phyloP scores from a whole-genome alignment of 2,797 vertebrate species.

The Chiloscyllium punctatum region DNA sequence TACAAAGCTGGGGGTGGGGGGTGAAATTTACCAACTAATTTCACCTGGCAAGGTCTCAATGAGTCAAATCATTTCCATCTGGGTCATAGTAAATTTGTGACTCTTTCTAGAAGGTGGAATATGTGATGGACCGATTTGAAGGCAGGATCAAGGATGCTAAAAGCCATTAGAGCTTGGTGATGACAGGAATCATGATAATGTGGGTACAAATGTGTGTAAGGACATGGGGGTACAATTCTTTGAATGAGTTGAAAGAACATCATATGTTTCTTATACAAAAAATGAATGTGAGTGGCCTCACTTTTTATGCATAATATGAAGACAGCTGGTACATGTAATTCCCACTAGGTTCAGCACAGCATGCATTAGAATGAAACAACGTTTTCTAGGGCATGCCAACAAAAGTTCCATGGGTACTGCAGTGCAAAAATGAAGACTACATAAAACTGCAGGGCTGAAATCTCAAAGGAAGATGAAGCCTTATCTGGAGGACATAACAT shows the following conservation, averaged over 20 bases:
- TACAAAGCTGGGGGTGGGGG: not conserved
- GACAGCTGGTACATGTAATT: conserved; percentile 11
- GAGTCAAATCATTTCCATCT: not conserved
- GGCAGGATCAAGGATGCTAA: not conserved
- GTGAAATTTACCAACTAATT: not conserved
- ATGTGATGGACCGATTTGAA: not conserved
- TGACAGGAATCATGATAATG: no score
- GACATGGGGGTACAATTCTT: not conserved
- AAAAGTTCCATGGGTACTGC: conserved; percentile 9
- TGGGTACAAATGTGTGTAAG: not conserved
- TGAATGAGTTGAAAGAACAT: not conserved
- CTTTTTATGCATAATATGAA: not conserved
- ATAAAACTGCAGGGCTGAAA: not conserved
- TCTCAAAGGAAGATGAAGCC: not conserved
- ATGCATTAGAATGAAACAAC: not conserved
- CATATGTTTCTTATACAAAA: not conserved
- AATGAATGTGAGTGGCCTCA: not conserved
- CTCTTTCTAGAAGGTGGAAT: not conserved
- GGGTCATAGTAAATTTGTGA: not conserved
- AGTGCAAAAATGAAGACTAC: not conserved
- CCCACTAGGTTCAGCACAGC: not conserved
- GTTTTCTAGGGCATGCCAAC: conserved; percentile 20
- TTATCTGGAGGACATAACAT: conserved; percentile 11
- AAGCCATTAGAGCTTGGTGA: not conserved
- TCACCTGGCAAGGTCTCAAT: not conserved